Conservation (phyloP, 1,140 invertebrate genomes). For the Octopus sinensis region DNA sequence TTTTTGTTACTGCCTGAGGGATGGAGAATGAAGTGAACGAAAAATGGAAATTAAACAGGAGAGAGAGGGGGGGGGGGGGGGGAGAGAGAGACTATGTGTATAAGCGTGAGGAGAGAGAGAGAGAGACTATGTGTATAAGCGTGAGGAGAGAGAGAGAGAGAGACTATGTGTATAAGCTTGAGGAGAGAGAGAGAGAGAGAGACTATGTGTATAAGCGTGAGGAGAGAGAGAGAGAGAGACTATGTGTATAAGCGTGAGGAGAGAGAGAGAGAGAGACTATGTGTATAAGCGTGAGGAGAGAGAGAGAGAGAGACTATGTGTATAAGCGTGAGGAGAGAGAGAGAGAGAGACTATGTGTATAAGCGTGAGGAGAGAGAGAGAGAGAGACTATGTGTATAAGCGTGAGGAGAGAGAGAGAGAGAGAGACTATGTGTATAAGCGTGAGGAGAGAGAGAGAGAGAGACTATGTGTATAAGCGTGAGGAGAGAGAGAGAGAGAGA, state of each 20-base stretch:
- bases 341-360: too few relatives aligned
- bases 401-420: background rate
- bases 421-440: background rate
- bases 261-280: background rate
- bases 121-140: background rate
- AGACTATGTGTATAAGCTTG: too few relatives aligned
- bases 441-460: too few relatives aligned
- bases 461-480: too few relatives aligned
- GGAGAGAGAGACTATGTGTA: background rate
- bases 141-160: too few relatives aligned
- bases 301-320: background rate
- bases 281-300: background rate
- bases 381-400: background rate
- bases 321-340: background rate
- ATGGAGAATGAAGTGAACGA: too few relatives aligned
- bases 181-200: too few relatives aligned
- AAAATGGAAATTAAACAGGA: too few relatives aligned
- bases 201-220: background rate
- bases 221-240: background rate
- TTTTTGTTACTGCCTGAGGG: too few relatives aligned
- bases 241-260: background rate
- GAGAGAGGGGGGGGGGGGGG: too few relatives aligned
- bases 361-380: background rate
- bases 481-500: too few relatives aligned
- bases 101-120: background rate